A percentile compares a stretch with the other conserved stretches of the same genome.
Evolutionary conservation across 2,888 invertebrate species (phyloP).

Genomic region (Lochmaea crataegi): DNA sequence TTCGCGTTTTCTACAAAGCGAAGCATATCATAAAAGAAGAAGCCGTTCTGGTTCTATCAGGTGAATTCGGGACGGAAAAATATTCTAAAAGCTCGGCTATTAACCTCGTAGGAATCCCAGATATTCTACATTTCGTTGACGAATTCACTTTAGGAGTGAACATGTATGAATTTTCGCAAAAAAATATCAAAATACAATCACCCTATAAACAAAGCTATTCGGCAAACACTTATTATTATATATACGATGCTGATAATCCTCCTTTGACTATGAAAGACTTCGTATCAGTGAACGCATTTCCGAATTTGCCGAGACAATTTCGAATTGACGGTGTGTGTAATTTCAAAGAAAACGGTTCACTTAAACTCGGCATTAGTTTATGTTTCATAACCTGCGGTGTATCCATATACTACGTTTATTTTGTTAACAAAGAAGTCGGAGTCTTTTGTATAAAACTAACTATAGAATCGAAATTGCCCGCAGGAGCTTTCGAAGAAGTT

Average conservation of each 20-base stretch:
- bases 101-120: slow-evolving; percentile 53
- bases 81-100: slow-evolving; percentile 55
- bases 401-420: slow-evolving; percentile 49
- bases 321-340: slow-evolving; percentile 11
- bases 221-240: slow-evolving; percentile 41
- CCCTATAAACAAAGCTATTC: slow-evolving; percentile 46
- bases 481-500: slow-evolving; percentile 30
- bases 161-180: slow-evolving; percentile 32
- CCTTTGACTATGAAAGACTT: slow-evolving; percentile 42
- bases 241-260: slow-evolving; percentile 25
- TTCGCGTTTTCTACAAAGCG: slow-evolving; percentile 53
- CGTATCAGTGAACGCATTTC: slow-evolving; percentile 23
- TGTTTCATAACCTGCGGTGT: slow-evolving; percentile 42
- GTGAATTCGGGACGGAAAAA: slow-evolving; percentile 52
- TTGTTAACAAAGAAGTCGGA: slow-evolving; percentile 51
- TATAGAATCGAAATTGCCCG: slow-evolving; percentile 30
- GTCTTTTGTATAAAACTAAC: slow-evolving; percentile 54
- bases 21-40: slow-evolving; percentile 47
- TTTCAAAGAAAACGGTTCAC: slow-evolving; percentile 36
- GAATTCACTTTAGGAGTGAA: slow-evolving; percentile 45
- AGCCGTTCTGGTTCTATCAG: slow-evolving; percentile 54
- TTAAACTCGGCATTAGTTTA: slow-evolving; percentile 26
- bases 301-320: slow-evolving; percentile 42
- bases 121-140: slow-evolving; percentile 44
- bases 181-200: slow-evolving; percentile 38